phyloP scores from a whole-genome alignment of 2,797 vertebrate species.

The Channa striata region DNA sequence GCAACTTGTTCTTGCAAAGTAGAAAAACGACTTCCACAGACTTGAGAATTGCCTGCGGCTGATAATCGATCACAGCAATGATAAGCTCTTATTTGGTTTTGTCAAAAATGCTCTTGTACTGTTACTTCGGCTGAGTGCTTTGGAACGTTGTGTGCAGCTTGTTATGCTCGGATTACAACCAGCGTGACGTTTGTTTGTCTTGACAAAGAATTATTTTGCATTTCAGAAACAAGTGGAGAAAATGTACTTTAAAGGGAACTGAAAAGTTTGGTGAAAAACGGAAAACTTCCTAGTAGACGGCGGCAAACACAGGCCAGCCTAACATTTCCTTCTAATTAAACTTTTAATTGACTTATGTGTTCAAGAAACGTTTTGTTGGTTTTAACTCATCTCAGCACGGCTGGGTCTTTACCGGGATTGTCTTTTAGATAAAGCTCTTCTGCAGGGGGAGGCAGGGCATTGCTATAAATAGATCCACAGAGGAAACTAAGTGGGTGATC shows the following conservation, averaged over 20 bases:
- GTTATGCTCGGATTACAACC: not conserved
- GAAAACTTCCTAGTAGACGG: not conserved
- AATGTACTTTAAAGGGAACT: not conserved
- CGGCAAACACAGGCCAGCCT: not conserved
- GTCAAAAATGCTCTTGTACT: constrained; percentile 22
- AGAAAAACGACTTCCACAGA: constrained; percentile 30
- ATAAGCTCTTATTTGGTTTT: constrained; percentile 30
- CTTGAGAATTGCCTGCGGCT: constrained; percentile 9
- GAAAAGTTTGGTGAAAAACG: not conserved
- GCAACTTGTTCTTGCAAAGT: not conserved
- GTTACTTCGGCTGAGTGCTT: not conserved
- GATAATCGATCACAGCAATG: constrained; percentile 26
- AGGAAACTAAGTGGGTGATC: constrained; percentile 75
- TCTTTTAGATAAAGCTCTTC: constrained; percentile 26
- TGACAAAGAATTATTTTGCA: not conserved
- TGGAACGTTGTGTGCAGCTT: not conserved
- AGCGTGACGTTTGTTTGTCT: not conserved
- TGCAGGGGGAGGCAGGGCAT: constrained; percentile 8
- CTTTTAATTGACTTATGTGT: too few species aligned
- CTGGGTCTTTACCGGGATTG: constrained; percentile 1
- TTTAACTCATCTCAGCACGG: not conserved
- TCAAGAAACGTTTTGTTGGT: not conserved
- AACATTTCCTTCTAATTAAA: not conserved
- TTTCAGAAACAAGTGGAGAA: not conserved
- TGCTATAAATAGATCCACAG: constrained; percentile 53